These are phyloP conservation scores for Muricea muricata DNA, from an alignment of 92 coral and sea anemone genomes.

Conservation along the genomic window DNA sequence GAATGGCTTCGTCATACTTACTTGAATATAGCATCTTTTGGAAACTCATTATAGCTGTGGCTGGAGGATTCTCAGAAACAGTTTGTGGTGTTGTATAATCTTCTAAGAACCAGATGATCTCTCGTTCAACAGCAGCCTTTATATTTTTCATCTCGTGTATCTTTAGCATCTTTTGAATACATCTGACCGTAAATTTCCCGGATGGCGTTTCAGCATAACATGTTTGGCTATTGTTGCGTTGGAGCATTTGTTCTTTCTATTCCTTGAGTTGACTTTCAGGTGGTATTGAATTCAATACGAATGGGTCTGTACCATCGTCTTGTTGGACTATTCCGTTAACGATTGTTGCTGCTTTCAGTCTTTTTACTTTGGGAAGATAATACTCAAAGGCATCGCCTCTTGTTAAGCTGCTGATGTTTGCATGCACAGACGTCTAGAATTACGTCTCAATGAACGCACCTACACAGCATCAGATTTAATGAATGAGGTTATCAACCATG, in stretches of 20 bases:
- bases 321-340: not conserved
- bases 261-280: slow-evolving; percentile 33
- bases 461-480: no score
- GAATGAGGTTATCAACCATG: no score
- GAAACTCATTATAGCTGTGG: slow-evolving; percentile 39
- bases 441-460: no score
- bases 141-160: slow-evolving; percentile 44
- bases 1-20: slow-evolving; percentile 35
- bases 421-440: no score
- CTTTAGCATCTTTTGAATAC: slow-evolving; percentile 38
- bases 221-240: not conserved
- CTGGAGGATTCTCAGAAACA: slow-evolving; percentile 35
- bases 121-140: slow-evolving; percentile 56
- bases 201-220: slow-evolving; percentile 6
- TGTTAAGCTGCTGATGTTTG: slow-evolving; percentile 28
- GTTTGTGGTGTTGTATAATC: slow-evolving; percentile 26
- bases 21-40: slow-evolving; percentile 44
- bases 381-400: slow-evolving; percentile 64
- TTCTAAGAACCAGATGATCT: slow-evolving; percentile 53
- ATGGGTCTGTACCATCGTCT: slow-evolving; percentile 32
- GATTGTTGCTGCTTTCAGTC: no score
- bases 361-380: no score
- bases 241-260: slow-evolving; percentile 49
- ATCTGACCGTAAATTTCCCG: slow-evolving; percentile 31
- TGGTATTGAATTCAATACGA: slow-evolving; percentile 41